Base-by-base conservation (phyloP, 2,797 vertebrate species). In the Diglossa cyanea region DNA sequence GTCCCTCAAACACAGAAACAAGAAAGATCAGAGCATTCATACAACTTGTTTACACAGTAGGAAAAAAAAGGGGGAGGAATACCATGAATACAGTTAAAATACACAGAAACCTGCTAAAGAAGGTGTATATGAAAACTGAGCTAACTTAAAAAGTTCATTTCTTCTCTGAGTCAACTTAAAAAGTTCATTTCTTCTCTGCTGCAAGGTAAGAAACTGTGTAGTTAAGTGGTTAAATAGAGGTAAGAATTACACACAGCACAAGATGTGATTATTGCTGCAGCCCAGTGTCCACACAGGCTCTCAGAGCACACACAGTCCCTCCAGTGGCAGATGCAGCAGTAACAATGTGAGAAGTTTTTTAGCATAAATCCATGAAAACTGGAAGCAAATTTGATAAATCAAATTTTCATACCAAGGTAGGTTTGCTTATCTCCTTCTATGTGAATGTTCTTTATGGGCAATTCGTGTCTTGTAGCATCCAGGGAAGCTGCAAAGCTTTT, bases 401-500 rank as follows among this genome's bases (percentile, higher is more conserved):
- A n/a, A 7, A 44, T 48, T 48, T 53, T 72, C 96, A 39, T 98
- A 99, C 99, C 99, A 87, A 99, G 94, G 89, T 98, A 99, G 40
- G 95, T 93, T 42, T 70, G 90, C n/a, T 86, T 79, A 17, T 98
- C 98, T 13, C 97, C 98, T 4, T 97, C 97, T 85, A 98, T 81
- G 94, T 99, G 97, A 91, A 99, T 96, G 24, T 98, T 98, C 83
- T 98, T 98, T 40, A 98, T 91, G 2, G 98, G 98, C 33, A 99
- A 97, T 74, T 98, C 97, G 1, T 99, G 99, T 33, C 98, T 97
- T 0, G 98, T 98, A 50, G 97, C 96, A 94, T 99, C 99, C 86
- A 99, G 66, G 23, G 99, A 98, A 8, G 87, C 88, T 23, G 98
- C 98, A 60, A 99, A 98, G 23, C 53, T 92, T 83, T 94, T 98